Percentiles rank a stretch among this genome's conserved stretches.
Conservation (phyloP, 2,888 invertebrate species). For the Cryptosula pallasiana region DNA sequence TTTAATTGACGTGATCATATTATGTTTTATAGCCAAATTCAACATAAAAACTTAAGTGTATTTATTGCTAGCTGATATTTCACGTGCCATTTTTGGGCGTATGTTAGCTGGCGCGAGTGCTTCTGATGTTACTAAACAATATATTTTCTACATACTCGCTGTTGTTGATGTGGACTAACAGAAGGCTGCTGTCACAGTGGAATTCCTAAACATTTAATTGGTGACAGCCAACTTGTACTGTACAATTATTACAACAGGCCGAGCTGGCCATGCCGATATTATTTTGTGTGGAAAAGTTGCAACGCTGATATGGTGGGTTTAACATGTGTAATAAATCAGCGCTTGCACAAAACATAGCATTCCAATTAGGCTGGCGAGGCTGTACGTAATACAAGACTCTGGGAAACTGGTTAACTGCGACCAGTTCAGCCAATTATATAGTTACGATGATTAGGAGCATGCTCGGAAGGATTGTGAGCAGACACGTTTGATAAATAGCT, state of each 20-base stretch:
- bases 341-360: background rate
- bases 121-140: too few relatives aligned
- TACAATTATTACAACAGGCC: background rate
- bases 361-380: background rate
- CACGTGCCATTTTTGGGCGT: too few relatives aligned
- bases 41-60: too few relatives aligned
- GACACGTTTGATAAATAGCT: background rate
- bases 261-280: background rate
- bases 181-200: background rate
- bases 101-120: too few relatives aligned
- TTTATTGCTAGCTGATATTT: too few relatives aligned
- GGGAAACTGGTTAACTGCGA: background rate
- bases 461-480: background rate
- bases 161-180: too few relatives aligned
- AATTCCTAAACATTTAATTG: slow-evolving; percentile 15
- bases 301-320: background rate
- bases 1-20: too few relatives aligned
- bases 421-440: slow-evolving; percentile 1
- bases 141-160: too few relatives aligned
- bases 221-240: background rate
- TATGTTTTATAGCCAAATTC: too few relatives aligned
- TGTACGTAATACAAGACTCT: slow-evolving; percentile 12
- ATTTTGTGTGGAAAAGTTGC: slow-evolving; percentile 1
- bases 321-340: slow-evolving; percentile 18
- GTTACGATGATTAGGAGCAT: background rate